Base-by-base conservation (phyloP, 64 coral and sea anemone genomes). In the Trachythela sp. region DNA sequence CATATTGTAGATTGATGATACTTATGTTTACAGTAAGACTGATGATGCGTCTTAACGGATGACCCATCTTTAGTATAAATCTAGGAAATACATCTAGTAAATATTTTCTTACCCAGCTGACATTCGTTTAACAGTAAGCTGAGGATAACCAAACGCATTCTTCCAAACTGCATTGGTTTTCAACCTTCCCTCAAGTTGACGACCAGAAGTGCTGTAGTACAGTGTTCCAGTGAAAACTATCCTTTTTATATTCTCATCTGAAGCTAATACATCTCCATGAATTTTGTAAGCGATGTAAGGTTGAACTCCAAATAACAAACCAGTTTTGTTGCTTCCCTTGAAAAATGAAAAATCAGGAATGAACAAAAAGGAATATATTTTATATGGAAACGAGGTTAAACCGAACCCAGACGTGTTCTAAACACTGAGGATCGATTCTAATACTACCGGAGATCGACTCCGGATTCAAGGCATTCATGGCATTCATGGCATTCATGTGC, bases 101-200 rank as follows among this genome's bases (percentile, higher is more conserved):
- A 1, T 64, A 30, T 38, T 86, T 59, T 83, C 90, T 41, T 92
- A 99, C 96, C 96, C 93, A 68, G 91, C 40, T 39, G 48, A 86
- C 20, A 99, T 83, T 18, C 94, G 92, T 27, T 85, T 99, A 22
- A 95, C 39, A 8, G 93, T 91, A 29, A 99, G 90, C 41, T 89
- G 45, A 13, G 85, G 56, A 30, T 95, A 83, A 0, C 93, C 93
- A 89, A 99, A 93, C 8, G 96, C 93, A 2, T 89, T 91, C 6
- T 34, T 77, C 96, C 96, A 99, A 15, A 83, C 41, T 13, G 88
- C 40, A 13, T 91, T 14, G 30, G 91, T 90, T 48, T 88, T 64
- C 70, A 99, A 93, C 35, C 91, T 42, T 29, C 93, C 96, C 11
- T 87, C 40, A 22, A 99, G 29, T 15, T 88, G 39, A 0, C 88